These are phyloP conservation scores for Chrysochloris asiatica DNA, from an alignment of 2,113 vertebrate genomes.

Conservation along the genomic window DNA sequence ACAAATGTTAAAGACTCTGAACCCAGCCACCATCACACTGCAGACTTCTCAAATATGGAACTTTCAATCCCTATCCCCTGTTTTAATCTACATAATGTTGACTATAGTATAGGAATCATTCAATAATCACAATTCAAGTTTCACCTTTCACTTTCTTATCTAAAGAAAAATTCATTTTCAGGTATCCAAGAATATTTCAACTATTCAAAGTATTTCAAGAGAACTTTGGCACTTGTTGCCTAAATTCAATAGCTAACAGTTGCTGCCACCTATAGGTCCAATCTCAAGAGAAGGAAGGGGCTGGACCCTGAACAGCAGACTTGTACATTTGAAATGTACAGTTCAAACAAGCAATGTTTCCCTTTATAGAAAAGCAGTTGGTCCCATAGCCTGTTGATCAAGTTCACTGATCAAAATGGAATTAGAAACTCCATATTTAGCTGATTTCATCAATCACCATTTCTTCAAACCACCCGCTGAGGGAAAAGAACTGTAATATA, in stretches of 20 bases:
- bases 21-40: background rate
- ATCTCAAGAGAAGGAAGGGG: slow-evolving; percentile 66
- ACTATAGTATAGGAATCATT: slow-evolving; percentile 22
- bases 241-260: slow-evolving; percentile 71
- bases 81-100: slow-evolving; percentile 40
- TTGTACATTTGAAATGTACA: slow-evolving; percentile 38
- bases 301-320: slow-evolving; percentile 31
- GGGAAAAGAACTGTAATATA: background rate
- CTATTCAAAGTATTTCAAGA: slow-evolving; percentile 83
- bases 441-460: background rate
- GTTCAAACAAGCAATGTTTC: background rate
- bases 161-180: slow-evolving; percentile 77
- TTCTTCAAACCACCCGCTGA: background rate
- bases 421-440: background rate
- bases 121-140: slow-evolving; percentile 56
- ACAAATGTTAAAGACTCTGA: background rate
- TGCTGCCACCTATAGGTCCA: slow-evolving; percentile 82
- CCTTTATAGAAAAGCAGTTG: background rate
- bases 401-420: background rate
- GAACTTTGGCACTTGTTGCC: slow-evolving; percentile 60
- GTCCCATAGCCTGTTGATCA: background rate
- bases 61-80: background rate
- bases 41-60: background rate
- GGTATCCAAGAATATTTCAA: slow-evolving; percentile 72
- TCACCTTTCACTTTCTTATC: slow-evolving; percentile 73